phyloP scores from a whole-genome alignment of 2,113 vertebrate genomes.

The human (Homo sapiens) region GRCh38 chr7:77795501-77796000 shows the following conservation, averaged over 20 bases:
- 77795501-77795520: no score
- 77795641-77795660: background rate
- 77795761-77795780: background rate
- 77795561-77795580: background rate
- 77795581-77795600: background rate
- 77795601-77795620: background rate
- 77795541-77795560: conserved; percentile 27
- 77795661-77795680: background rate
- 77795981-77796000: no score
- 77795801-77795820: background rate
- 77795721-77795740: background rate
- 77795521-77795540: background rate
- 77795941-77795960: no score
- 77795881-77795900: background rate
- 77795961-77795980: no score
- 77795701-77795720: background rate
- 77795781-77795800: background rate
- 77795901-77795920: conserved; percentile 2
- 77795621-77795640: conserved; percentile 26
- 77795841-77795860: background rate
- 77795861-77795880: background rate
- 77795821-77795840: background rate
- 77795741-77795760: conserved; percentile 31
- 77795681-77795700: background rate
- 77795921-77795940: background rate